Evolutionary conservation across 1,140 invertebrate genomes (phyloP), one percentile per base, ranked within the genome.

Genomic region (Drosophila cardini): DNA sequence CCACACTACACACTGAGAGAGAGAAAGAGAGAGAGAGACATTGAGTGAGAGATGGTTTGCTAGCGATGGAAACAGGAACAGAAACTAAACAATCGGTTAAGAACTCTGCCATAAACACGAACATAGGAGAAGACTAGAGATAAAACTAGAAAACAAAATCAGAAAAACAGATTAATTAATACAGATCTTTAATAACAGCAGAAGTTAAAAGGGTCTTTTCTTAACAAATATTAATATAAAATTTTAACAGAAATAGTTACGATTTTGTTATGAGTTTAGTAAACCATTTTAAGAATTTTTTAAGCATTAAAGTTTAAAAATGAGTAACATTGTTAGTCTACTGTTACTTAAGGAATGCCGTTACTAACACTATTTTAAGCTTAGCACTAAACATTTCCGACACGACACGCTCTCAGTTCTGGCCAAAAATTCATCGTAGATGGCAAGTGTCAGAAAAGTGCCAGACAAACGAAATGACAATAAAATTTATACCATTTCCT

Each of bases 401-500:
- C 21, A 26, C 21, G 8, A 4, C 15, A 61, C 58, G 32, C 4
- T 4, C 4, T 34, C 58, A 36, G 21, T 45, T 36, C 45, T 38
- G n/a, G 11, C 7, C 32, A 13, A n/a, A 53, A 50, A 34, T 18
- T 15, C 10, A 3, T 4, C 30, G 13, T 32, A 30, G 38, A 50
- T 63, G 57, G 65, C 50, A 76, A 65, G 43, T 72, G 69, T 79
- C 67, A 36, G 43, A 68, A 58, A 65, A 73, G 67, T 58, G 65
- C 55, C 63, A 55, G 36, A 7, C 58, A 42, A 80, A 65, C 34
- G 58, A 72, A 79, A 75, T 65, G 76, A 65, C 76, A 75, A 75
- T 78, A 71, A 78, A 71, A 78, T 75, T 80, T 77, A 77, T 85
- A 70, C 43, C 60, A 46, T 77, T 74, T 34, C 60, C 46, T 34